Base-by-base conservation (phyloP, 2,888 invertebrate species). In the Tenthredo livida region DNA sequence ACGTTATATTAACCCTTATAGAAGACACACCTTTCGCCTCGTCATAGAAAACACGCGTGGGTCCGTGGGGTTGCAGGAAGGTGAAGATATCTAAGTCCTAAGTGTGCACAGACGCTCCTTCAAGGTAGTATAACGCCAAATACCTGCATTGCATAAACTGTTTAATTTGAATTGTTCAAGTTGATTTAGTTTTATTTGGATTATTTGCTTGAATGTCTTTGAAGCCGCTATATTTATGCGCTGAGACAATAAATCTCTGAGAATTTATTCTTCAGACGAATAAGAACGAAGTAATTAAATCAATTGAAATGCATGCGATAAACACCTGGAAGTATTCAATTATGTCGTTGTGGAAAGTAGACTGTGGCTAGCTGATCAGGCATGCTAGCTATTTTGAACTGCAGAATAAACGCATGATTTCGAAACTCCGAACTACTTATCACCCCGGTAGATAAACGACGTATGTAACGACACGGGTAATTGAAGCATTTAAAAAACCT, bases 341-440 rank as follows among this genome's bases (percentile, higher is more conserved):
- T 73, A 73, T 73, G 21, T 43, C 72, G 43, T 73, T 21, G 40
- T 73, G 72, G 77, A 47, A 29, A 29, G 33, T 77, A 33, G 29
- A 77, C 29, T 33, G 50, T 43, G 40, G 73, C 43, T 21, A 25
- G 75, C 29, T 77, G 43, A 50, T 77, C n/a, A 54, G 10, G 54
- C 29, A 77, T 54, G 61, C 12, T 7, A 17, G 58, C 37, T 58
- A 80, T 61, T 80, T 80, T 61, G 33, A 80, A 37, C 15, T n/a
- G 80, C 10, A 61, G 80, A 37, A 61, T 80, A 40, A 50, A 77
- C 61, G 40, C 33, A 61, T 33, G 80, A 80, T 61, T 80, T 80
- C 80, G 58, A 40, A 61, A 80, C n/a, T 21, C 37, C 50, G n/a
- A 80, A 61, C 80, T 54, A 50, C 80, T 80, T 80, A 61, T 80